Conservation (phyloP, 2,797 vertebrate genomes). For the Chelonia mydas region DNA sequence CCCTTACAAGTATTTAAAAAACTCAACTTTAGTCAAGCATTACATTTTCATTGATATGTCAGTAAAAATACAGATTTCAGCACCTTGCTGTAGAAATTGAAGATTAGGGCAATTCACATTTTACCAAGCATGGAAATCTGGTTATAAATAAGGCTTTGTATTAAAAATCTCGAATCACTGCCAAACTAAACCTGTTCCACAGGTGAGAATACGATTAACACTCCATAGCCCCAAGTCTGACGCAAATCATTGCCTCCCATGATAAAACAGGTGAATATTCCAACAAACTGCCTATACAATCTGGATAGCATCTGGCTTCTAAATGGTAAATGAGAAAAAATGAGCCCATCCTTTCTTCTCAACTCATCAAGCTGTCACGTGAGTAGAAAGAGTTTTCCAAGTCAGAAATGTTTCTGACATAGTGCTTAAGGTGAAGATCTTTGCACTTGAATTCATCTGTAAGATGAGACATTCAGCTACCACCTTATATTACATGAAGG, state of each 20-base stretch:
- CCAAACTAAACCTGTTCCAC: neutral
- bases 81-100: neutral
- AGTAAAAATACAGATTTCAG: neutral
- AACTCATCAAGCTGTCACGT: neutral
- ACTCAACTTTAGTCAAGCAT: neutral
- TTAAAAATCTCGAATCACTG: neutral
- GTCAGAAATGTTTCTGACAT: neutral
- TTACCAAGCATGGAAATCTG: neutral
- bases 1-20: neutral
- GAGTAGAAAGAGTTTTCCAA: neutral
- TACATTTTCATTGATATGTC: neutral
- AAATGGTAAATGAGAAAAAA: slow-evolving; percentile 60
- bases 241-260: slow-evolving; percentile 60
- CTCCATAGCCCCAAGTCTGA: neutral
- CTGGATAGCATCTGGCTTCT: slow-evolving; percentile 36
- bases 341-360: slow-evolving; percentile 47
- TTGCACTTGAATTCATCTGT: neutral
- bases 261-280: slow-evolving; percentile 24
- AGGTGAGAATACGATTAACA: slow-evolving; percentile 45
- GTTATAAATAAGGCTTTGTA: neutral
- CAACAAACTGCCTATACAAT: slow-evolving; percentile 62
- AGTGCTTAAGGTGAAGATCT: neutral
- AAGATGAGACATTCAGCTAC: fast-evolving
- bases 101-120: neutral
- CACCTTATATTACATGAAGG: fast-evolving